These are phyloP conservation scores for Microtus ochrogaster DNA, from an alignment of 2,113 vertebrate species.

Conservation along the genomic window DNA sequence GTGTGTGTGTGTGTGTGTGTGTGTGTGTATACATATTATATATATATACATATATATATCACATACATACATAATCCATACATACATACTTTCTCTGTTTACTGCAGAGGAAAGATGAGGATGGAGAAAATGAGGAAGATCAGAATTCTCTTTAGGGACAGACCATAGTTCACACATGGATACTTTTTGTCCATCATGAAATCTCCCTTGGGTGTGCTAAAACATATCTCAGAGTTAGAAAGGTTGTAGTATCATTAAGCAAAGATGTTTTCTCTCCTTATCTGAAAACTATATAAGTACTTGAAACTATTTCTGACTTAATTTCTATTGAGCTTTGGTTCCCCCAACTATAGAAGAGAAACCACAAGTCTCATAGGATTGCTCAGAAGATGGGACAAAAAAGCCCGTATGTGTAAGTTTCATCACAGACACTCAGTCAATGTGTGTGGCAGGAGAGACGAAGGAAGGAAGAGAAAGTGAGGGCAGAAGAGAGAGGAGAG, in stretches of 20 bases:
- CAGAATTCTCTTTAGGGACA: neutral
- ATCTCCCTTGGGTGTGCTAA: neutral
- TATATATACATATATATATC: neutral
- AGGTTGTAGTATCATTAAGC: rapidly evolving
- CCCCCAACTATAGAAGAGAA: neutral
- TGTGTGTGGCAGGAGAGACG: neutral
- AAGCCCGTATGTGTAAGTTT: neutral
- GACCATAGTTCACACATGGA: no score
- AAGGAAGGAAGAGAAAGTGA: no score
- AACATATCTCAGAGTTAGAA: neutral
- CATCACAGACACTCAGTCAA: no score
- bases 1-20: no score
- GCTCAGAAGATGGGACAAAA: neutral
- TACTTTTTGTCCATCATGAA: neutral
- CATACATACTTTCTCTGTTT: neutral
- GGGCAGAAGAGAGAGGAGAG: neutral
- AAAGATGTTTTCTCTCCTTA: neutral
- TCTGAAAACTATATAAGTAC: no score
- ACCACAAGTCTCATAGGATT: neutral
- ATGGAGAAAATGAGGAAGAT: neutral
- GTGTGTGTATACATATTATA: neutral
- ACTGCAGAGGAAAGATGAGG: neutral
- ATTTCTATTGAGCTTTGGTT: neutral
- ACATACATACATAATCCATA: no score
- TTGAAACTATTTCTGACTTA: neutral